Conservation (phyloP, 2,888 invertebrate genomes). For the Lycaena phlaeas region DNA sequence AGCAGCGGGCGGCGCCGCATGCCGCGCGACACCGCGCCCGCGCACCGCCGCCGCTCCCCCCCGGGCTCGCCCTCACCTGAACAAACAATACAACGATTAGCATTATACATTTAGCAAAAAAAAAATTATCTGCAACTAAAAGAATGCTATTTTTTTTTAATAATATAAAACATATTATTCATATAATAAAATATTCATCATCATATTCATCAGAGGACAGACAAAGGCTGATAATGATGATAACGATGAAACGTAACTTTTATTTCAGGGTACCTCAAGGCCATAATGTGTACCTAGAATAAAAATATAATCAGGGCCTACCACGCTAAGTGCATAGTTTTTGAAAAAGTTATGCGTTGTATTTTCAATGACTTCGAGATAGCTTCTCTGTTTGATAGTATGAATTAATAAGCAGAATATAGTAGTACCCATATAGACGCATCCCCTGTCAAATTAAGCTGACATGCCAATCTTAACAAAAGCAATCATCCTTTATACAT, state of each 20-base stretch:
- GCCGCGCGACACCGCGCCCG: slow-evolving; percentile 64
- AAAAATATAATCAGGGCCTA: too few relatives aligned
- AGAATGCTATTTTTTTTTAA: not conserved
- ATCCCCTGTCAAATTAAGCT: too few relatives aligned
- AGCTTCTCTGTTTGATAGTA: too few relatives aligned
- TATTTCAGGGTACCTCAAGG: not conserved
- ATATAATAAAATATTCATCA: not conserved
- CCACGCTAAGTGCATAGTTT: too few relatives aligned
- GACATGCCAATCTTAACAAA: not conserved
- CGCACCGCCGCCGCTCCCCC: slow-evolving; percentile 56
- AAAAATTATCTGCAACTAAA: not conserved
- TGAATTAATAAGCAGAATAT: too few relatives aligned
- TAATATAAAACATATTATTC: not conserved
- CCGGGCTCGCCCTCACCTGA: slow-evolving; percentile 60
- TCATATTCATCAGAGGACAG: too few relatives aligned
- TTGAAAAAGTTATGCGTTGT: too few relatives aligned
- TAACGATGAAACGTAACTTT: not conserved
- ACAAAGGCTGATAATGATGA: not conserved
- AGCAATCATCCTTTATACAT: too few relatives aligned
- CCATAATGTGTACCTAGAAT: too few relatives aligned
- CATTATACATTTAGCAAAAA: too few relatives aligned
- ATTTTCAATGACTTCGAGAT: too few relatives aligned
- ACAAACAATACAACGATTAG: not conserved
- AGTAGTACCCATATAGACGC: too few relatives aligned
- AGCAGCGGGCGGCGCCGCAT: slow-evolving; percentile 69